Base-by-base conservation (phyloP, 2,113 vertebrate genomes). In the Struthidea cinerea region DNA sequence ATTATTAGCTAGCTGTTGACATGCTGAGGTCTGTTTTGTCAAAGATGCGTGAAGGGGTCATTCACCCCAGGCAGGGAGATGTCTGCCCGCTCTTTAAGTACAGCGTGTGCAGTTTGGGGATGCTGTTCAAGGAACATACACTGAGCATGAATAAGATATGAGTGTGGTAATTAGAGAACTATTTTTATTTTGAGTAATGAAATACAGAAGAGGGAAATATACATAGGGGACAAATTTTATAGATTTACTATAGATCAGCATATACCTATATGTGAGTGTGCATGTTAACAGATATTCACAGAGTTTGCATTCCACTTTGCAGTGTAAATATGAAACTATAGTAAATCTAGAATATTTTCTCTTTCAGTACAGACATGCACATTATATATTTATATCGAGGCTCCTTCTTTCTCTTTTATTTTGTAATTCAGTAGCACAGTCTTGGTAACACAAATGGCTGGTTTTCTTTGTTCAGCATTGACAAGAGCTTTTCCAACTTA, bases 401-500 rank as follows among this genome's bases (percentile, higher is more conserved):
- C 33, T 89, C 37, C 21, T 42, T 74, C 59, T 42, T 50, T 75
- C 50, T 59, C 5, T 80, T 77, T 70, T 55, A 85, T 88, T 97
- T 87, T 49, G 76, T 80, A 86, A 95, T 95, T 95, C 46, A 19
- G 92, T 97, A 94, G 84, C 88, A 96, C 93, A 91, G 79, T 92
- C 71, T 94, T 95, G 96, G 95, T 95, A 97, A 90, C 80, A 79
- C 83, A 96, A 95, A 88, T 89, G 88, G 59, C 68, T 83, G 74
- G 35, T 84, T 68, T 91, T 87, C 96, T 98, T 98, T 97, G 93
- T 96, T 71, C 32, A 64, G 56, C 35, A 23, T 44, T 96, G 88
- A 94, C 84, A 96, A 92, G 91, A 90, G 94, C 94, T 96, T 96
- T 96, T 96, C 90, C 91, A 90, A 90, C 82, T 97, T 95, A 89